Evolutionary conservation across 37 sponge, comb jelly and placozoan species (phyloP).

Genomic region (Petrosia ficiformis): DNA sequence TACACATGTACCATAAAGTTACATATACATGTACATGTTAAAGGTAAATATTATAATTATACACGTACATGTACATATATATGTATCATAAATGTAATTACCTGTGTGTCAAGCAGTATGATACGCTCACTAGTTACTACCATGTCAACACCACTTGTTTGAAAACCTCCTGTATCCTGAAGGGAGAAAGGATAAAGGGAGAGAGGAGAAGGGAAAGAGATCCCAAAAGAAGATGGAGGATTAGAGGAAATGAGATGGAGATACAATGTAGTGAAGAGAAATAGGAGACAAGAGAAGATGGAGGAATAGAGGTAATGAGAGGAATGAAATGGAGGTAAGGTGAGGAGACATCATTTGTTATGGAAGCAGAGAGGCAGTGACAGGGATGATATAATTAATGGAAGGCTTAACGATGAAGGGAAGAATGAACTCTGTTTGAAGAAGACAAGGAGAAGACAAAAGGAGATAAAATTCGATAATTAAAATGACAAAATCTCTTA

Average conservation of each 20-base stretch:
- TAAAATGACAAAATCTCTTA: no score
- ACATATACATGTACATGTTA: background rate
- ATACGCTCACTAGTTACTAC: slow-evolving; percentile 74
- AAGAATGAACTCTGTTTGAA: no score
- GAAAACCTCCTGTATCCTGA: slow-evolving; percentile 58
- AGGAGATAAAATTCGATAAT: no score
- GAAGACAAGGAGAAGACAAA: no score
- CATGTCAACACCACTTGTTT: slow-evolving; percentile 80
- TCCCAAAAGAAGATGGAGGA: no score
- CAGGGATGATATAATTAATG: no score
- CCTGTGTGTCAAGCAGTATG: slow-evolving; percentile 73
- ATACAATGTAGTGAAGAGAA: no score
- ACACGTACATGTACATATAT: background rate
- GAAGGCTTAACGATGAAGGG: no score
- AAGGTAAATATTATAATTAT: background rate
- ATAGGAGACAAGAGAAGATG: no score
- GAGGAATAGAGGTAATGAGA: background rate
- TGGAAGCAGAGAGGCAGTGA: no score
- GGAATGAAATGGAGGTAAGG: background rate
- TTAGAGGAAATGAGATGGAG: background rate
- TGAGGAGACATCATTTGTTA: no score
- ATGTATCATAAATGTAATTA: background rate
- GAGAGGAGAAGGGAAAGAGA: background rate
- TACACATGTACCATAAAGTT: background rate
- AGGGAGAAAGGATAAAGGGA: background rate